A percentile compares a stretch with the other conserved stretches of the same genome.
Evolutionary conservation across 2,113 vertebrate genomes (phyloP).

Genomic region (Larimichthys crocea): DNA sequence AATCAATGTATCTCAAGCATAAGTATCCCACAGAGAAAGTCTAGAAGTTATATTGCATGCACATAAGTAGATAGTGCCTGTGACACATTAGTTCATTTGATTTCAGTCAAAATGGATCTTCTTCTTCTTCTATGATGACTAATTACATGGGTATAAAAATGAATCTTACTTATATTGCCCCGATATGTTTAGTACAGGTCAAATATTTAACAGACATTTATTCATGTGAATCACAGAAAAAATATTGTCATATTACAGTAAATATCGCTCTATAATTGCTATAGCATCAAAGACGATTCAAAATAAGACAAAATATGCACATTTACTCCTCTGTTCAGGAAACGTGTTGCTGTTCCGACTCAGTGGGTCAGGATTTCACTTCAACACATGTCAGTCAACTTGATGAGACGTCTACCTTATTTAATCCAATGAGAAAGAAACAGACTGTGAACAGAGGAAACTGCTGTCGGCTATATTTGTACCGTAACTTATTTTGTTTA

Average conservation of each 20-base stretch:
- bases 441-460: not conserved
- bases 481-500: not conserved
- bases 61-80: not conserved
- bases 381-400: not conserved
- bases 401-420: not conserved
- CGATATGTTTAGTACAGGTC: not conserved
- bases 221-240: not conserved
- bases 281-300: not conserved
- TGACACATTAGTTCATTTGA: not conserved
- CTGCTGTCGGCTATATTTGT: not conserved
- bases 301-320: not conserved
- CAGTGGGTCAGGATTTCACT: not conserved
- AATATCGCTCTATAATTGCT: not conserved
- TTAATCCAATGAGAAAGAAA: not conserved
- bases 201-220: not conserved
- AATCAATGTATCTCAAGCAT: not conserved
- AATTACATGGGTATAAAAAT: not conserved
- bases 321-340: not conserved
- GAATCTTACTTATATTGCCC: not conserved
- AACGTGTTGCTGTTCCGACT: not conserved
- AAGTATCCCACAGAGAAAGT: too few species aligned
- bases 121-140: too few species aligned
- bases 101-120: not conserved
- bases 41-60: not conserved
- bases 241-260: not conserved